Base-by-base conservation (phyloP, 1,140 invertebrate genomes). In the Himalopsyche phryganea region DNA sequence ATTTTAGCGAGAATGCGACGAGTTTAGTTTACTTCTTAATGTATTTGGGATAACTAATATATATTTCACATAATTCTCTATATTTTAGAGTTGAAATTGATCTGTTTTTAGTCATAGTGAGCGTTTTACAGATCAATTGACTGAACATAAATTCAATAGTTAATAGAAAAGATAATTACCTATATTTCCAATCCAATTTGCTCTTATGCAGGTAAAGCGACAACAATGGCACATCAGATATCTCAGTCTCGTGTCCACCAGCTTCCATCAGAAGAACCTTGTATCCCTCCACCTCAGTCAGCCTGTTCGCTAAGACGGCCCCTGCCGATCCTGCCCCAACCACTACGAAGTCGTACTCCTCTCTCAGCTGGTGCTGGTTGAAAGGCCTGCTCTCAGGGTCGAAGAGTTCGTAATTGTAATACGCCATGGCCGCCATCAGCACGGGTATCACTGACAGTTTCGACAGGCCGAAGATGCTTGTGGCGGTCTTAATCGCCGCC, bases 131-230 rank as follows among this genome's bases (percentile, higher is more conserved):
- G n/a, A n/a, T n/a, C n/a, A n/a, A n/a, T n/a, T n/a, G n/a, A n/a
- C n/a, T n/a, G n/a, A n/a, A n/a, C n/a, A n/a, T n/a, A n/a, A n/a
- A n/a, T n/a, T n/a, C n/a, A 35, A 35, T 35, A 35, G 6, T 35
- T 35, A 35, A n/a, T n/a, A n/a, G n/a, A n/a, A n/a, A n/a, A n/a
- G n/a, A n/a, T n/a, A n/a, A 46, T 58, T 67, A 85, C 78, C 87
- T 82, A 71, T 94, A 96, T 67, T 91, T 88, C 95, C 94, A 98
- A 73, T 97, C 94, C 61, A 93, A 64, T 74, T 90, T 90, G 66
- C 91, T 94, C 59, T 92, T 91, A 70, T 95, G 92, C 41, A 96
- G 77, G 66, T 91, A 93, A 2, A 93, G 71, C 13, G 91, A 93
- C 0, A 93, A 72, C 40, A 90, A 80, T 0, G 91, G 91, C 6